Percentiles rank a stretch among this genome's conserved stretches.
Evolutionary conservation across 1,140 invertebrate genomes (phyloP).

Genomic region (Aphis craccivora): DNA sequence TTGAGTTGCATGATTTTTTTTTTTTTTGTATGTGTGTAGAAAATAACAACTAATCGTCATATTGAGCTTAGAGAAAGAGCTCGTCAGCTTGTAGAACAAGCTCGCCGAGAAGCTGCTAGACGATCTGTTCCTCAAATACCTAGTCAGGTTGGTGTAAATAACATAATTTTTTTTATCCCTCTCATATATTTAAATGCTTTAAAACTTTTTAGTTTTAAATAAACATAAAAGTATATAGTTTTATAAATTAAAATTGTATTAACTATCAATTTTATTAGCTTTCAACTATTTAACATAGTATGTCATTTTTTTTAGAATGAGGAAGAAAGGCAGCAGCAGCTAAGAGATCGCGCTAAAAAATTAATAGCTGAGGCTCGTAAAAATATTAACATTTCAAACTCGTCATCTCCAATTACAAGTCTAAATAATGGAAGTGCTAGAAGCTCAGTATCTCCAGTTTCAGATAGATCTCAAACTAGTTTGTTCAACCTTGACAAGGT

Average conservation of each 20-base stretch:
- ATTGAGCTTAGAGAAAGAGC: constrained; percentile 90
- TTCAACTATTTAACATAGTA: neutral
- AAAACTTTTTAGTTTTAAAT: neutral
- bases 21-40: constrained; percentile 63
- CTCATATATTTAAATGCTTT: neutral
- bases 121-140: constrained; percentile 64
- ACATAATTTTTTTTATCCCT: neutral
- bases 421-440: constrained; percentile 23
- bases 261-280: neutral
- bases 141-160: constrained; percentile 64
- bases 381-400: constrained; percentile 64
- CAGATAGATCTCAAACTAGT: constrained; percentile 46
- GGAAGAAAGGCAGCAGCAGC: constrained; percentile 83
- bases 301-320: constrained; percentile 67
- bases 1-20: constrained; percentile 60
- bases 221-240: neutral
- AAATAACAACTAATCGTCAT: constrained; percentile 79
- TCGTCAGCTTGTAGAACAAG: constrained; percentile 86
- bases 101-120: constrained; percentile 74
- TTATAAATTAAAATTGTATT: neutral
- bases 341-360: constrained; percentile 85
- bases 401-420: constrained; percentile 37
- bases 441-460: constrained; percentile 27
- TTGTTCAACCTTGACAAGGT: constrained; percentile 5
- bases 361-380: constrained; percentile 88